Conservation (phyloP, 1,140 invertebrate species). For the Odontomachus brunneus region DNA sequence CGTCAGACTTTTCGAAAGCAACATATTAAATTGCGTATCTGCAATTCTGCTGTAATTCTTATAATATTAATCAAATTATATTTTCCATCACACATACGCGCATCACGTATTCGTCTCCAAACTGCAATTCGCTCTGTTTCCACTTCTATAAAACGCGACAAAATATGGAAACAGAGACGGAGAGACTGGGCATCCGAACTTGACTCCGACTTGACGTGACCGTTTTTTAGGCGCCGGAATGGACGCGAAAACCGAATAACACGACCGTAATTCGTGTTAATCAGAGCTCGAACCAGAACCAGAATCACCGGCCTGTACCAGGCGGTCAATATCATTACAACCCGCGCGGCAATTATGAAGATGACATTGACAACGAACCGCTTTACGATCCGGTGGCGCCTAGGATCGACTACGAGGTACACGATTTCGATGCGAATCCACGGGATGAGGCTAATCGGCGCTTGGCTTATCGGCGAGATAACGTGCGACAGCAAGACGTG, state of each 20-base stretch:
- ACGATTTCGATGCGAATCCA: slow-evolving; percentile 84
- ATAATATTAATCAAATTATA: too few species aligned
- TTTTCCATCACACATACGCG: too few species aligned
- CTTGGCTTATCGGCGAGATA: slow-evolving; percentile 79
- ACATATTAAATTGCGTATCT: too few species aligned
- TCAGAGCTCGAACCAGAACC: slow-evolving; percentile 76
- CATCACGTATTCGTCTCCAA: too few species aligned
- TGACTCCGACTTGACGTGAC: slow-evolving; percentile 2
- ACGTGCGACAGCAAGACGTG: slow-evolving; percentile 74
- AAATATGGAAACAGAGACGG: not conserved
- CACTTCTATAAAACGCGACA: not conserved
- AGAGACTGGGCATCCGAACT: not conserved
- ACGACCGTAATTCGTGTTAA: slow-evolving; percentile 84
- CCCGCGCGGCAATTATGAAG: slow-evolving; percentile 73
- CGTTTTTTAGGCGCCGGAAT: slow-evolving; percentile 77
- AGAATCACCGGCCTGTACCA: slow-evolving; percentile 59
- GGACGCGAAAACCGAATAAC: slow-evolving; percentile 83
- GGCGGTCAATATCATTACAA: slow-evolving; percentile 60
- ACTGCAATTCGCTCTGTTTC: too few species aligned
- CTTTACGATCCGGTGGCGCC: slow-evolving; percentile 83
- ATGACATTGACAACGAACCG: slow-evolving; percentile 81
- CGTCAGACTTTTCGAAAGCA: too few species aligned
- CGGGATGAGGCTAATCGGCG: slow-evolving; percentile 81
- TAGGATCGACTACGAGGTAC: slow-evolving; percentile 81
- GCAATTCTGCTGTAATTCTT: too few species aligned